These are phyloP conservation scores for Adelphocoris suturalis DNA, from an alignment of 2,888 invertebrate genomes.

Conservation along the genomic window DNA sequence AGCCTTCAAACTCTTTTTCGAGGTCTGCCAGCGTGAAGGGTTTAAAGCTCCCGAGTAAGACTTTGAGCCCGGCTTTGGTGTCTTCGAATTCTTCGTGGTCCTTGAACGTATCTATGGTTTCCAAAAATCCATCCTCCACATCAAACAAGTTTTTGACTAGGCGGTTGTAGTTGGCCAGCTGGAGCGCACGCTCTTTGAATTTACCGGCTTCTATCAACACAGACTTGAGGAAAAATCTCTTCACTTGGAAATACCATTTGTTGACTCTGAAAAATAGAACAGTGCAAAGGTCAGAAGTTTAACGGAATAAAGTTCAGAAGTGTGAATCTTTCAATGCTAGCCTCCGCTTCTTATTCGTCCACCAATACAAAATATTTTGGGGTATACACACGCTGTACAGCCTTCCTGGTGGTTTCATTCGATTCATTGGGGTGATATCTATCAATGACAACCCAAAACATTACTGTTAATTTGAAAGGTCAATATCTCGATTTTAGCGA, in stretches of 20 bases:
- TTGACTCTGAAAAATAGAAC: conserved; percentile 39
- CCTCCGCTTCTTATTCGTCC: too few species aligned
- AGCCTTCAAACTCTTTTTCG: conserved; percentile 59
- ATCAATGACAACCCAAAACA: too few species aligned
- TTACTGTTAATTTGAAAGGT: too few species aligned
- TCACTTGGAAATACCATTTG: conserved; percentile 61
- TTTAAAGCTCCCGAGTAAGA: conserved; percentile 45
- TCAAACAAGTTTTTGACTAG: conserved; percentile 48
- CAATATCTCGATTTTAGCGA: too few species aligned
- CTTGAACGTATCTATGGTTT: conserved; percentile 51
- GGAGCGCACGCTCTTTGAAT: conserved; percentile 51
- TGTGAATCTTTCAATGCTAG: too few species aligned
- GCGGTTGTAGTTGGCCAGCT: conserved; percentile 51
- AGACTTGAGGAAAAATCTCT: conserved; percentile 54
- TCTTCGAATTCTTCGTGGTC: conserved; percentile 68
- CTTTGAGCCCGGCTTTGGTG: conserved; percentile 60
- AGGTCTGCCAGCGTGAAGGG: conserved; percentile 57
- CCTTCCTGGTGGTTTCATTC: too few species aligned
- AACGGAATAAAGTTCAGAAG: too few species aligned
- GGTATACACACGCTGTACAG: too few species aligned
- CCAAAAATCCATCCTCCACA: conserved; percentile 57
- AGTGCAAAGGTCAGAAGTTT: too few species aligned
- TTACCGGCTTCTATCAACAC: conserved; percentile 49
- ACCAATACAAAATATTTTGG: too few species aligned
- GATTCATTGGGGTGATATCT: too few species aligned